phyloP scores from a whole-genome alignment of 2,113 vertebrate species.

The Leucoraja erinaceus region DNA sequence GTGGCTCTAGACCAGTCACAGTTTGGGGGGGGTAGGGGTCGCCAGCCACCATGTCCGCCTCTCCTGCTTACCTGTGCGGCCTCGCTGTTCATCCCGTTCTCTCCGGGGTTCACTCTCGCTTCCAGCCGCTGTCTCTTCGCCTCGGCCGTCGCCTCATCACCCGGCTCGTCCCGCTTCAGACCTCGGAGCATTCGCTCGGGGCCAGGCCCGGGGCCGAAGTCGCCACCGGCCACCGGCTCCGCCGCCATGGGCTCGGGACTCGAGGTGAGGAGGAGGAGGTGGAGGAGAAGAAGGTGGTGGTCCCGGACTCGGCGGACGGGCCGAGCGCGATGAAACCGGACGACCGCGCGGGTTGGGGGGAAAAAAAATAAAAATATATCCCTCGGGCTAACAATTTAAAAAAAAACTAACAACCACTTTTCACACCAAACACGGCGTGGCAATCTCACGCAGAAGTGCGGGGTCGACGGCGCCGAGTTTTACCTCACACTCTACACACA shows the following conservation, averaged over 20 bases:
- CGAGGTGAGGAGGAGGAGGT: background rate
- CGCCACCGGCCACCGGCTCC: conserved; percentile 3
- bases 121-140: conserved; percentile 34
- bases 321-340: background rate
- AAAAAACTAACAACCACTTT: background rate
- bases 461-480: background rate
- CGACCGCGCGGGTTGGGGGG: background rate
- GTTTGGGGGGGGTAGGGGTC: background rate
- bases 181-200: conserved; percentile 33
- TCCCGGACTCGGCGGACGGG: background rate
- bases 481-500: background rate
- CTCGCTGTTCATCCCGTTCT: conserved; percentile 19
- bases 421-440: background rate
- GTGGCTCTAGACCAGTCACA: too few species aligned
- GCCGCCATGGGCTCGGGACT: background rate
- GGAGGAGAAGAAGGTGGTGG: background rate
- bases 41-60: background rate
- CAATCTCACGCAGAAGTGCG: background rate
- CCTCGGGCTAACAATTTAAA: background rate
- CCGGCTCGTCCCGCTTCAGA: conserved; percentile 32
- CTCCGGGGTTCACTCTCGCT: background rate
- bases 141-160: background rate
- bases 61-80: background rate
- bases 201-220: background rate
- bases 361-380: background rate